Base-by-base conservation (phyloP, 2,113 vertebrate species). In the Perognathus longimembris region DNA sequence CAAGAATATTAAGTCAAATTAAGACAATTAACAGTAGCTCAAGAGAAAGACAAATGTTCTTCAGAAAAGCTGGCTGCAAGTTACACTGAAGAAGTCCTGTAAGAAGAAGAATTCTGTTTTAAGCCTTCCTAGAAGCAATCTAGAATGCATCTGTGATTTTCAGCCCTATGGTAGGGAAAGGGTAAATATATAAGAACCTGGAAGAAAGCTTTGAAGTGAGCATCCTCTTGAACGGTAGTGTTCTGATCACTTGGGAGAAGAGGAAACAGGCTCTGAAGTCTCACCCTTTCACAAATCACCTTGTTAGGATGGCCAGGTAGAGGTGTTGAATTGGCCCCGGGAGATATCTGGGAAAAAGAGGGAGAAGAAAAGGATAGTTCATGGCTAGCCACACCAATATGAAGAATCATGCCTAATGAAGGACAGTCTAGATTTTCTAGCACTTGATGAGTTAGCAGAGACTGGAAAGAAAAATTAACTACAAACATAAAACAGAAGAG, bases 221-320 rank as follows among this genome's bases (percentile, higher is more conserved):
- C 97, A 97, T 97, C 97, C 97, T 97, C 97, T 97, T 97, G 96
- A 96, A 97, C 85, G 83, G 97, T 96, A 97, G 97, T 95, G 57
- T 96, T 96, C 97, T 97, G 96, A 97, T 97, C 97, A 97, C 96
- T 96, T 97, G 97, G 96, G 97, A 97, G 95, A 59, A 97, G 97
- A 97, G 97, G 96, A 95, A 97, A 96, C 97, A 97, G 96, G 97
- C 95, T 97, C 97, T 96, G 97, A 97, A 97, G 97, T 97, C 94
- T 97, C 97, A 97, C 97, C 97, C 97, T 97, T 97, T 97, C 97
- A 97, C 97, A 97, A 97, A 97, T 97, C 97, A 96, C 97, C 97
- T 97, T 97, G 97, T 97, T 97, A 97, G 97, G 96, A 97, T 97
- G 97, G 95, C 96, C 97, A 97, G 95, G 97, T 74, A 97, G 96